Percentiles rank a stretch among this genome's conserved stretches.
phyloP scores from a whole-genome alignment of 2,888 invertebrate genomes.

The Agrochola macilenta region DNA sequence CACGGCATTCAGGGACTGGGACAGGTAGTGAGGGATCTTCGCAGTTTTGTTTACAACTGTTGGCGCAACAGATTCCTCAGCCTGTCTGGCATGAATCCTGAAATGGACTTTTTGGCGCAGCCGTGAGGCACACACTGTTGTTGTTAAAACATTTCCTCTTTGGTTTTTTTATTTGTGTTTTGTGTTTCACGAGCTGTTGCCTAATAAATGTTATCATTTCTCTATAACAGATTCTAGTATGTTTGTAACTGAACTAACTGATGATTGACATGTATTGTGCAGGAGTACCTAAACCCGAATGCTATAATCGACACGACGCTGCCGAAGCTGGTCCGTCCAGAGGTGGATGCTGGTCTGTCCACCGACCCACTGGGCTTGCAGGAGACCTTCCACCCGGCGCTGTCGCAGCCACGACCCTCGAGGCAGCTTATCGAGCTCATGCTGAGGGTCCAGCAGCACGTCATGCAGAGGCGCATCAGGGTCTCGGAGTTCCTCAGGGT shows the following conservation, averaged over 20 bases:
- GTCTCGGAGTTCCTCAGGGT: conserved; percentile 93
- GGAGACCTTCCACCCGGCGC: conserved; percentile 92
- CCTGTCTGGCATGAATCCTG: not conserved
- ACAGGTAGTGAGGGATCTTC: conserved; percentile 82
- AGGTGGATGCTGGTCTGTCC: conserved; percentile 90
- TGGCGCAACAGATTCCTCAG: not conserved
- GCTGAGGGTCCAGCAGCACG: conserved; percentile 92
- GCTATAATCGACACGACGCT: conserved; percentile 92
- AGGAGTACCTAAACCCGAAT: conserved; percentile 90
- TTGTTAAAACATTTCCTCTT: not conserved
- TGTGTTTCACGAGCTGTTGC: not conserved
- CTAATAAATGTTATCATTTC: not conserved
- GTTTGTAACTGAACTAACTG: not conserved
- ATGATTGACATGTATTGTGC: conserved; percentile 16
- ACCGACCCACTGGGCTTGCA: conserved; percentile 81
- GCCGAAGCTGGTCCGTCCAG: conserved; percentile 92
- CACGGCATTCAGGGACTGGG: conserved; percentile 89
- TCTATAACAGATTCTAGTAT: no score
- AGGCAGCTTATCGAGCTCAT: conserved; percentile 90
- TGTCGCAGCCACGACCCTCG: conserved; percentile 84
- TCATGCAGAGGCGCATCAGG: conserved; percentile 92
- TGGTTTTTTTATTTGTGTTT: not conserved
- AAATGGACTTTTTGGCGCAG: not conserved
- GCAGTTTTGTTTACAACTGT: not conserved
- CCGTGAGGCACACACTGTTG: no score